A percentile compares a stretch with the other conserved stretches of the same genome.
These are phyloP conservation scores for Xylocopa sonorina DNA, from an alignment of 1,140 invertebrate species.

Conservation along the genomic window DNA sequence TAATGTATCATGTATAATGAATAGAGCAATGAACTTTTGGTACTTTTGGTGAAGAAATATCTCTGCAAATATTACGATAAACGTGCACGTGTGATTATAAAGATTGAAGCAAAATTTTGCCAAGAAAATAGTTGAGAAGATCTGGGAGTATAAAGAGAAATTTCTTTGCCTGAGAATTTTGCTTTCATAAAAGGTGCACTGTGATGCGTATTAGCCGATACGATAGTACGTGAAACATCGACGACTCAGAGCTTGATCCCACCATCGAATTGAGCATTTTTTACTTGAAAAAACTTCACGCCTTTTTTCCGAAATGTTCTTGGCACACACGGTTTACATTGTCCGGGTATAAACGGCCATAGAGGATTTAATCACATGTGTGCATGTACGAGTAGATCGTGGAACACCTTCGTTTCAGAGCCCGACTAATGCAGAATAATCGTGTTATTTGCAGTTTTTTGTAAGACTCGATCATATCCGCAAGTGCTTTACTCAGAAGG, in stretches of 20 bases:
- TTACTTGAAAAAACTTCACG: constrained; percentile 45
- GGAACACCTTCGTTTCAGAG: not conserved
- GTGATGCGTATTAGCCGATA: constrained; percentile 42
- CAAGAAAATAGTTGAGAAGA: too few species aligned
- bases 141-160: not conserved
- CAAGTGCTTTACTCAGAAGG: constrained; percentile 99
- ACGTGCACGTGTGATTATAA: too few species aligned
- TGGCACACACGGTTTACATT: constrained; percentile 47
- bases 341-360: constrained; percentile 34
- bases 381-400: constrained; percentile 63
- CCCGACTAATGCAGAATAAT: constrained; percentile 54
- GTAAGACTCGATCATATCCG: constrained; percentile 99
- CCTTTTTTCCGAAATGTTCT: constrained; percentile 50
- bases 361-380: constrained; percentile 47
- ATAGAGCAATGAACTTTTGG: constrained; percentile 22
- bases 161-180: constrained; percentile 5
- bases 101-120: too few species aligned
- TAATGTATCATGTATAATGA: too few species aligned
- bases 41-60: constrained; percentile 17
- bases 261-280: constrained; percentile 30
- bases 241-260: constrained; percentile 34
- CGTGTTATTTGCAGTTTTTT: constrained; percentile 95
- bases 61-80: not conserved
- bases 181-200: constrained; percentile 31
- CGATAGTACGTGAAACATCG: constrained; percentile 27